Evolutionary conservation across 1,140 invertebrate species (phyloP), one percentile per base, ranked within the genome.

Genomic region (Muscidifurax raptorellus): DNA sequence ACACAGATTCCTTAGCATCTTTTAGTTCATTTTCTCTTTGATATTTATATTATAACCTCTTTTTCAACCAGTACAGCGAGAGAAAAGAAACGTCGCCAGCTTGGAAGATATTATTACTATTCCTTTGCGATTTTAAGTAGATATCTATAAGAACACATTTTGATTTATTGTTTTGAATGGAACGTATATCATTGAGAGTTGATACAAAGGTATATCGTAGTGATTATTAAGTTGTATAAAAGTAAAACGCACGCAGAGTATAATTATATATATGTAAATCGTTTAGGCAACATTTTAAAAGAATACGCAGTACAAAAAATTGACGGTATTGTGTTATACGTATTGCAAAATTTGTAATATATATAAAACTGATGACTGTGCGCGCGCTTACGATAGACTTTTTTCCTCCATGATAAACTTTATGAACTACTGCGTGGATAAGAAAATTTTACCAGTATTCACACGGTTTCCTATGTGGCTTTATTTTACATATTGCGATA

Each of bases 121-220:
- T 72, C 22, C 15, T 22, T 40, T 3, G 12, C 15, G 22, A 1
- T 66, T 79, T 79, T 79, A 67, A 79, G 59, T 79, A 66, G 18
- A 40, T 18, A 22, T 18, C 27, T 40, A 15, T 40, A 13, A 71
- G 25, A 80, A 80, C n/a, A 80, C 66, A 82, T 82, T 82, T 82
- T 82, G 59, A 74, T 82, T 74, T 7, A 30, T 74, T 44, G 18
- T 81, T 52, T 80, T 71, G 28, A 0, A 6, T 59, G 66, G 18
- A 69, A 40, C 36, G 36, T 2, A 59, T 75, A 47, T 75, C 22
- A 25, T 47, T 40, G 47, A 6, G 36, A 22, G 30, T 32, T 1
- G 40, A 59, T 59, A 71, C 15, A 28, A 7, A 28, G 1, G n/a
- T 71, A 7, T 28, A 30, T 71, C 27, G 27, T 27, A 71, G 3